Conservation (phyloP, 2,888 invertebrate species). For the Troides aeacus region DNA sequence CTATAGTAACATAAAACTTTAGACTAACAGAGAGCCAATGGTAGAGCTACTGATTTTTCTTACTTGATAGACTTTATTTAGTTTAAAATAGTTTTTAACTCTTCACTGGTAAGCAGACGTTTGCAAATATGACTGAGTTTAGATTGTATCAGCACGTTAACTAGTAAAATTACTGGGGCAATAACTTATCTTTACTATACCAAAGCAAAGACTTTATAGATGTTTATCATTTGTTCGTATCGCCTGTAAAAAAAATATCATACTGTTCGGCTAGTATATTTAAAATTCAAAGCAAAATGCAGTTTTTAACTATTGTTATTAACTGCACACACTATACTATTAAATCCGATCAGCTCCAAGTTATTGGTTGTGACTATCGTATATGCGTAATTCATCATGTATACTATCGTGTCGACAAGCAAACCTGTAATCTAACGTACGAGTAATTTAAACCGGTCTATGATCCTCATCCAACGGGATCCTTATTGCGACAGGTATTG, state of each 20-base stretch:
- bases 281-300: not conserved
- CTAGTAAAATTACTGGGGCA: too few relatives aligned
- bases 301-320: not conserved
- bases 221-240: too few relatives aligned
- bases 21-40: not conserved
- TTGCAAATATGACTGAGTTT: too few relatives aligned
- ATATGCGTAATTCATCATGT: conserved; percentile 17
- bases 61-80: not conserved
- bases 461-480: conserved; percentile 24
- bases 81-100: not conserved
- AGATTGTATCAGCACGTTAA: too few relatives aligned
- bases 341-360: conserved; percentile 5
- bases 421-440: conserved; percentile 20
- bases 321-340: not conserved
- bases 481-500: conserved; percentile 21
- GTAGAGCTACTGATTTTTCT: not conserved
- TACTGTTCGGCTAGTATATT: too few relatives aligned
- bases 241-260: too few relatives aligned
- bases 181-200: too few relatives aligned
- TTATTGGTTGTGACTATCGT: conserved; percentile 6
- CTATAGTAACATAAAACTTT: not conserved
- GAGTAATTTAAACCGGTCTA: conserved; percentile 29
- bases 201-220: too few relatives aligned
- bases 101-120: too few relatives aligned
- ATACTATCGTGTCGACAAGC: conserved; percentile 12